Conservation (phyloP, 1,140 invertebrate species). For the Drosophila ogumai region DNA sequence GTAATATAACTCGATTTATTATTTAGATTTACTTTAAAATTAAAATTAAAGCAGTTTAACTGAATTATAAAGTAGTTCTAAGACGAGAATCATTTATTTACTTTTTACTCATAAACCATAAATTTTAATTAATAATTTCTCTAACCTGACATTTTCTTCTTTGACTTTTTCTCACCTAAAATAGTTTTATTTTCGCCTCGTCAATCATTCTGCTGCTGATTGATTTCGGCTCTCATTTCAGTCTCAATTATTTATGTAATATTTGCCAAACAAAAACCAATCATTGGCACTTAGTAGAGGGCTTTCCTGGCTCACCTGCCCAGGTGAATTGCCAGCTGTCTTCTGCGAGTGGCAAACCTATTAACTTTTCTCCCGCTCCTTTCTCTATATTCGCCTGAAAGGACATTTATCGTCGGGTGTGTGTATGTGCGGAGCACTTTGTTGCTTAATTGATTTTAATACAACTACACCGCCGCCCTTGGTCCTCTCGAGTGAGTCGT, state of each 20-base stretch:
- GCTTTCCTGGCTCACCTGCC: constrained; percentile 16
- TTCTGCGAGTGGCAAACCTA: constrained; percentile 75
- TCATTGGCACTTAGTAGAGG: constrained; percentile 50
- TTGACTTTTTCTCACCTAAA: background rate
- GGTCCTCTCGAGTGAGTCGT: constrained; percentile 20
- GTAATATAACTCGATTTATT: background rate
- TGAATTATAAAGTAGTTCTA: background rate
- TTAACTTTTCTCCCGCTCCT: constrained; percentile 60
- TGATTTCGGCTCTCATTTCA: constrained; percentile 6
- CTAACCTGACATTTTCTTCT: background rate
- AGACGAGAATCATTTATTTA: background rate
- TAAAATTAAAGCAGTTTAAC: background rate
- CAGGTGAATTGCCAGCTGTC: constrained; percentile 46
- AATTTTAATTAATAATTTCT: background rate
- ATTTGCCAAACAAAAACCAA: constrained; percentile 52
- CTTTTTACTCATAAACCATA: background rate
- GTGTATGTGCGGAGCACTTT: constrained; percentile 75
- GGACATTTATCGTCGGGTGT: constrained; percentile 66
- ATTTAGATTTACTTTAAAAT: background rate
- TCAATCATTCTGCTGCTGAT: constrained; percentile 14
- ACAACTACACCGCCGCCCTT: constrained; percentile 39
- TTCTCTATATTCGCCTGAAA: constrained; percentile 3
- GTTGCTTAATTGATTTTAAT: constrained; percentile 83
- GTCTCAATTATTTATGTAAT: constrained; percentile 43
- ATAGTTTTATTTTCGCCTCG: background rate